phyloP scores from a whole-genome alignment of 2,888 invertebrate genomes.

The Amphipoea lucens region DNA sequence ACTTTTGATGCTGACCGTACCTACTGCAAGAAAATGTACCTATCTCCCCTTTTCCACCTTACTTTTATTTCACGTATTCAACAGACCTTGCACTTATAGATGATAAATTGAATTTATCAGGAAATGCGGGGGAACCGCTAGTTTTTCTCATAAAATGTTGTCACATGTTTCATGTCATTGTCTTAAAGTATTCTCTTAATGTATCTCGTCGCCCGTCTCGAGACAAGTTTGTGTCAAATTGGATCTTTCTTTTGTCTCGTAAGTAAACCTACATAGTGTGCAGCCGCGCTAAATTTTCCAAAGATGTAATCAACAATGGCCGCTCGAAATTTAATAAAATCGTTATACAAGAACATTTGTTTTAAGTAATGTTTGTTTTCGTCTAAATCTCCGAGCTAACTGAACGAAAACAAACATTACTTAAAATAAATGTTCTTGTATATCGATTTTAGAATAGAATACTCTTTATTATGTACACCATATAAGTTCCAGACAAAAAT shows the following conservation, averaged over 20 bases:
- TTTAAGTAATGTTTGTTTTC: too few species aligned
- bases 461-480: too few species aligned
- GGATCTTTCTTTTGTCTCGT: slow-evolving; percentile 12
- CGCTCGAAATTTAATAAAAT: too few species aligned
- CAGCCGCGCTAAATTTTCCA: too few species aligned
- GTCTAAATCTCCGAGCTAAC: too few species aligned
- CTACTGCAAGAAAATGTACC: background rate
- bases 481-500: too few species aligned
- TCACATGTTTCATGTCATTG: slow-evolving; percentile 22
- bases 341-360: too few species aligned
- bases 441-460: too few species aligned
- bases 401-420: too few species aligned
- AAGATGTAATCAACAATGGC: too few species aligned
- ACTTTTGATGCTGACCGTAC: background rate
- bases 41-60: background rate
- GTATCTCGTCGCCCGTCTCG: slow-evolving; percentile 10
- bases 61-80: background rate
- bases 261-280: background rate
- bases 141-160: slow-evolving; percentile 28
- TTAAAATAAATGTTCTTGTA: too few species aligned
- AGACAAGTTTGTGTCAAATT: slow-evolving; percentile 39
- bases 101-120: slow-evolving; percentile 47
- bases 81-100: background rate
- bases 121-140: slow-evolving; percentile 13
- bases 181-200: slow-evolving; percentile 30